Evolutionary conservation across 1,140 invertebrate genomes (phyloP).

Genomic region (Penaeus japonicus): DNA sequence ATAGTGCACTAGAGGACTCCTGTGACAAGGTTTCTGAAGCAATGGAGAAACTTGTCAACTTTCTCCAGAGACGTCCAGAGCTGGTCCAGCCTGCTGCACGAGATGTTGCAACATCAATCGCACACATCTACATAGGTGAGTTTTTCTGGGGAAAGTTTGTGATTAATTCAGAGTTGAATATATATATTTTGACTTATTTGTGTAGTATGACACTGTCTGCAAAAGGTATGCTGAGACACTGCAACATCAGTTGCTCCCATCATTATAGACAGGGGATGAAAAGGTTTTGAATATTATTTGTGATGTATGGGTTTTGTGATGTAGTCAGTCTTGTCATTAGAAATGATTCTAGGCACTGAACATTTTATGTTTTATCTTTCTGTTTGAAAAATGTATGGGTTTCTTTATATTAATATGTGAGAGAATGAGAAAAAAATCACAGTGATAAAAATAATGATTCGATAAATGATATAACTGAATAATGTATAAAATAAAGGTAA

Average conservation of each 20-base stretch:
- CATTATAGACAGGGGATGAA: constrained; percentile 37
- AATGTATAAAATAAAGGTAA: too few species aligned
- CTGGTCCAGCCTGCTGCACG: constrained; percentile 31
- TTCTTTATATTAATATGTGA: too few species aligned
- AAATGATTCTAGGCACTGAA: too few species aligned
- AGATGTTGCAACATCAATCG: constrained; percentile 39
- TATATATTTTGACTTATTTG: background rate
- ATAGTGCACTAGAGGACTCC: background rate
- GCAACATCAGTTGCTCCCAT: constrained; percentile 35
- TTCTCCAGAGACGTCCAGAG: constrained; percentile 36
- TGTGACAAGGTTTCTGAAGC: background rate
- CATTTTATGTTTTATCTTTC: too few species aligned
- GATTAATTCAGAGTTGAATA: background rate
- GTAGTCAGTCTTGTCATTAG: background rate
- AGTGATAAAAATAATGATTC: too few species aligned
- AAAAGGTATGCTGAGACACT: background rate
- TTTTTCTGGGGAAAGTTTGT: background rate
- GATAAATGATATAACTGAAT: too few species aligned
- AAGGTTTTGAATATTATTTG: background rate
- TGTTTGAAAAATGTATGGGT: too few species aligned
- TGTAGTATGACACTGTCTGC: background rate
- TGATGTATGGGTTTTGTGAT: background rate
- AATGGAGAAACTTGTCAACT: constrained; percentile 9
- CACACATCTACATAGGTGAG: constrained; percentile 32
- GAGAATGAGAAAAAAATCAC: too few species aligned